Evolutionary conservation across 2,113 vertebrate species (phyloP).

Genomic region (Zosterops pallidus): DNA sequence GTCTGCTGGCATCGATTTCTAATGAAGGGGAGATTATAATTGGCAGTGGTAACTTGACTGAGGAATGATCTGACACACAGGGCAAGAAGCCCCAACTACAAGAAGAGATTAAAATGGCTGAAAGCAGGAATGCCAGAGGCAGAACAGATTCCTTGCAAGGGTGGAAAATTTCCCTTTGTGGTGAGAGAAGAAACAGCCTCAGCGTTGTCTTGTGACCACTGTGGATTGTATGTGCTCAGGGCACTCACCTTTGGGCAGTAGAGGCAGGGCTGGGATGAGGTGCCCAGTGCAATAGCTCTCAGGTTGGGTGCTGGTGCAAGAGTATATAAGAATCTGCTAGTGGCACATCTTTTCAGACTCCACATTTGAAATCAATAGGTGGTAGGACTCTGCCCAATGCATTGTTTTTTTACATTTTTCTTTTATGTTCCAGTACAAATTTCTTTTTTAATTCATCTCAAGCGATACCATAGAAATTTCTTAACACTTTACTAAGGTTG

Average conservation of each 20-base stretch:
- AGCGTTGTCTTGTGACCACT: neutral
- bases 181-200: neutral
- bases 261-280: neutral
- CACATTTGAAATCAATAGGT: fast-evolving
- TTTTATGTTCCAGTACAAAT: neutral
- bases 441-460: neutral
- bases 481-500: neutral
- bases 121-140: neutral
- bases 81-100: neutral
- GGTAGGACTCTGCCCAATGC: neutral
- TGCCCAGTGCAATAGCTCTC: fast-evolving
- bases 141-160: neutral
- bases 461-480: neutral
- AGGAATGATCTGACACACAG: neutral
- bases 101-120: neutral
- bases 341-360: neutral
- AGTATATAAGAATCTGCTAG: neutral
- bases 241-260: neutral
- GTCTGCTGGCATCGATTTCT: neutral
- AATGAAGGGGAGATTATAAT: neutral
- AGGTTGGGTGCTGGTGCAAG: neutral
- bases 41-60: neutral
- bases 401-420: neutral
- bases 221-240: neutral
- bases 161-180: neutral